Evolutionary conservation across 2,797 vertebrate species (phyloP).

Genomic region (Pampus argenteus): DNA sequence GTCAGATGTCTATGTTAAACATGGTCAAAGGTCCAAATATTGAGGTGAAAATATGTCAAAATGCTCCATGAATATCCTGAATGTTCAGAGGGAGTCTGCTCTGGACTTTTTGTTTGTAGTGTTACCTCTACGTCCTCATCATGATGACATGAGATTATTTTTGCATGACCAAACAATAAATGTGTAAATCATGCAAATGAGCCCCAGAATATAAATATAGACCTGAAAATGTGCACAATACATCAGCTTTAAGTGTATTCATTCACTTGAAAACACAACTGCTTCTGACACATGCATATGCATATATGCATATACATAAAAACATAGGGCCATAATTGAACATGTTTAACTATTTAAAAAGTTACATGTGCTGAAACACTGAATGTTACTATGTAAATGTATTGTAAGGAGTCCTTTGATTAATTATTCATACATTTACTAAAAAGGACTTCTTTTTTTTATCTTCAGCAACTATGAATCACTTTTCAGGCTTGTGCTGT

Average conservation of each 20-base stretch:
- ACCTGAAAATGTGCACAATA: no score
- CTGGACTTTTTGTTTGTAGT: no score
- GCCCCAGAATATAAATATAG: no score
- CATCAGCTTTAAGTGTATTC: neutral
- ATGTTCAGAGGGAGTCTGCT: no score
- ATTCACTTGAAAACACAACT: neutral
- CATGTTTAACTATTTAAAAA: slow-evolving; percentile 3
- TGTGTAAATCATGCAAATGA: no score
- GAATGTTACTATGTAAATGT: neutral
- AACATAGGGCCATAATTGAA: neutral
- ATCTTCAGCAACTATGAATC: slow-evolving; percentile 1
- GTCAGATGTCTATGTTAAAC: no score
- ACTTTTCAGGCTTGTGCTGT: neutral
- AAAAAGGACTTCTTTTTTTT: neutral
- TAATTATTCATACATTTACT: neutral
- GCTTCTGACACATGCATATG: neutral
- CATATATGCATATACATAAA: slow-evolving; percentile 1
- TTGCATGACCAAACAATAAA: no score
- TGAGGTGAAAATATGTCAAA: no score
- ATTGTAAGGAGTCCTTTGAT: neutral
- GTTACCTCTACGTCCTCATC: no score
- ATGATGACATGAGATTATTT: no score
- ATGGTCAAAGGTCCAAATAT: no score
- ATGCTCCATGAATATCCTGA: no score
- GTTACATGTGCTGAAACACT: neutral